phyloP scores from a whole-genome alignment of 2,888 invertebrate species.

The Trissoscelio sp. region DNA sequence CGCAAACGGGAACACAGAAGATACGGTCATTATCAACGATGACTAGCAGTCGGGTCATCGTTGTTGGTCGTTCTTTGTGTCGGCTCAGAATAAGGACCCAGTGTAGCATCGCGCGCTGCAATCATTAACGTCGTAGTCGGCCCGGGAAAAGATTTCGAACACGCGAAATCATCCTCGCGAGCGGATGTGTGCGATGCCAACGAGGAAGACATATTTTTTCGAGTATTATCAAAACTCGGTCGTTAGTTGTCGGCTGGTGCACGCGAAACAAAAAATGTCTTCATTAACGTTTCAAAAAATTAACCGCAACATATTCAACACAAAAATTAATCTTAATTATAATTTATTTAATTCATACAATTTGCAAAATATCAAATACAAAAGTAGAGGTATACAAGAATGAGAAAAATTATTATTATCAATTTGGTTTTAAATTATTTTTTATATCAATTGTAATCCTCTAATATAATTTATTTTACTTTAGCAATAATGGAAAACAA shows the following conservation, averaged over 20 bases:
- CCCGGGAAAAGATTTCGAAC: constrained; percentile 53
- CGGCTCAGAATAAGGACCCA: constrained; percentile 64
- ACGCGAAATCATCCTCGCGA: constrained; percentile 63
- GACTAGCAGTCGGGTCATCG: constrained; percentile 79
- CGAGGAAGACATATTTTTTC: constrained; percentile 25
- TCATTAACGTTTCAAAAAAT: constrained; percentile 18
- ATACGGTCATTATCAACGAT: constrained; percentile 79
- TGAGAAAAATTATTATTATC: no score
- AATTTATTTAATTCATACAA: no score
- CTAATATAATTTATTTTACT: no score
- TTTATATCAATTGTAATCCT: no score
- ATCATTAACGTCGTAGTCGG: constrained; percentile 74
- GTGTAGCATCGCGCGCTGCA: constrained; percentile 74
- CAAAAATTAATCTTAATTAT: no score
- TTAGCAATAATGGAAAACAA: no score
- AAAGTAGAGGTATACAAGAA: no score
- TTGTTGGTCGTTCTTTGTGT: constrained; percentile 75
- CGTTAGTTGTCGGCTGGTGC: constrained; percentile 14
- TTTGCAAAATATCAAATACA: no score
- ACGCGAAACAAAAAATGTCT: constrained; percentile 32
- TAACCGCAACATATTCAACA: no score
- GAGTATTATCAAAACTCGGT: constrained; percentile 48
- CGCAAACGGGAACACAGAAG: constrained; percentile 70
- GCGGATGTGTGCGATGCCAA: neutral
- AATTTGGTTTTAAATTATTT: no score